Conservation (phyloP, 2,888 invertebrate genomes). For the Salpingus planirostris region DNA sequence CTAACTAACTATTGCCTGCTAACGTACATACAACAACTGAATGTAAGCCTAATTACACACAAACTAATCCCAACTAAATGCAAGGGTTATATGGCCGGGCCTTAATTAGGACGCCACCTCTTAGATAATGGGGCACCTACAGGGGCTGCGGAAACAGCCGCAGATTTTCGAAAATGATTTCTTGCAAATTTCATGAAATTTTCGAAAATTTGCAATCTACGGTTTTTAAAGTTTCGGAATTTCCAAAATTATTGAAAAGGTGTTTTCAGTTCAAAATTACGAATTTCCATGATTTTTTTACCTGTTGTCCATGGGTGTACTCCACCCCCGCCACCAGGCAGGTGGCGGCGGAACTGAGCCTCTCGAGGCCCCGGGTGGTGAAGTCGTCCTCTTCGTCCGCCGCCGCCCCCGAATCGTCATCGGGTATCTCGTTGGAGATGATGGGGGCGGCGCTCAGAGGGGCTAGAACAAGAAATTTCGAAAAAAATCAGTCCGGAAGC, state of each 20-base stretch:
- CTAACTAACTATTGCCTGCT: background rate
- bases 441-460: slow-evolving; percentile 30
- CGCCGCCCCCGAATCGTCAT: slow-evolving; percentile 29
- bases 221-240: too few species aligned
- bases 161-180: too few species aligned
- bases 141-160: too few species aligned
- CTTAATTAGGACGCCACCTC: too few species aligned
- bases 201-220: too few species aligned
- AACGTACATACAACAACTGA: background rate
- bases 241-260: too few species aligned
- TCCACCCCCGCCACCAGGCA: slow-evolving; percentile 42
- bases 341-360: slow-evolving; percentile 41
- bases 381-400: slow-evolving; percentile 34
- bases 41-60: background rate
- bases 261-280: too few species aligned
- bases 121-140: too few species aligned
- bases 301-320: slow-evolving; percentile 45
- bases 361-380: slow-evolving; percentile 37
- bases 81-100: background rate
- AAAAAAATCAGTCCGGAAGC: slow-evolving; percentile 3
- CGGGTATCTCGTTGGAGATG: slow-evolving; percentile 14
- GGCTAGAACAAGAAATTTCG: too few species aligned
- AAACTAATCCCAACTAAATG: background rate
- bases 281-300: slow-evolving; percentile 21
- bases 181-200: too few species aligned